Conservation (phyloP, 2,888 invertebrate genomes). For the Caenorhabditis panamensis region DNA sequence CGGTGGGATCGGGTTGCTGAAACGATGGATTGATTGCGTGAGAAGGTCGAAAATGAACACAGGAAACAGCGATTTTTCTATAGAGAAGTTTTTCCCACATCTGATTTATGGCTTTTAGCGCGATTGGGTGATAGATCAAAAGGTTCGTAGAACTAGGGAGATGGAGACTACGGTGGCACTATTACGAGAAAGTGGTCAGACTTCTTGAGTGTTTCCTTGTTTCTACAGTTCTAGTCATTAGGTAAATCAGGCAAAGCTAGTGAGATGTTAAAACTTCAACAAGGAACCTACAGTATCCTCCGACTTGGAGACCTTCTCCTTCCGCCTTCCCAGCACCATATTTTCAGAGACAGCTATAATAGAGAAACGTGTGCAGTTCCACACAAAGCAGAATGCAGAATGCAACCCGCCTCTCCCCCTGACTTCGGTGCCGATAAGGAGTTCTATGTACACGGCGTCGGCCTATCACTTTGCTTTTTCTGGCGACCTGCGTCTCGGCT, state of each 20-base stretch:
- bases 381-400: conserved; percentile 7
- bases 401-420: conserved; percentile 12
- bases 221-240: no score
- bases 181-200: no score
- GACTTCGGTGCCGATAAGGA: conserved; percentile 20
- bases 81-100: not conserved
- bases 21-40: not conserved
- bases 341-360: not conserved
- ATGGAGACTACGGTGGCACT: no score
- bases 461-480: conserved; percentile 9
- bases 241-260: no score
- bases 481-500: not conserved
- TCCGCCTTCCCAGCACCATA: conserved; percentile 18
- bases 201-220: no score
- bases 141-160: not conserved
- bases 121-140: not conserved
- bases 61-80: no score
- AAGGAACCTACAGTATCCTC: conserved; percentile 39
- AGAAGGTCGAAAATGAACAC: not conserved
- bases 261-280: no score
- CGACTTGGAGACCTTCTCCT: conserved; percentile 13
- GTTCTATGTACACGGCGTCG: conserved; percentile 14
- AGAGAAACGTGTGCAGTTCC: conserved; percentile 1
- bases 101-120: not conserved
- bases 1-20: conserved; percentile 43